Conservation (phyloP, 2,888 invertebrate genomes). For the Amphipyra berbera region DNA sequence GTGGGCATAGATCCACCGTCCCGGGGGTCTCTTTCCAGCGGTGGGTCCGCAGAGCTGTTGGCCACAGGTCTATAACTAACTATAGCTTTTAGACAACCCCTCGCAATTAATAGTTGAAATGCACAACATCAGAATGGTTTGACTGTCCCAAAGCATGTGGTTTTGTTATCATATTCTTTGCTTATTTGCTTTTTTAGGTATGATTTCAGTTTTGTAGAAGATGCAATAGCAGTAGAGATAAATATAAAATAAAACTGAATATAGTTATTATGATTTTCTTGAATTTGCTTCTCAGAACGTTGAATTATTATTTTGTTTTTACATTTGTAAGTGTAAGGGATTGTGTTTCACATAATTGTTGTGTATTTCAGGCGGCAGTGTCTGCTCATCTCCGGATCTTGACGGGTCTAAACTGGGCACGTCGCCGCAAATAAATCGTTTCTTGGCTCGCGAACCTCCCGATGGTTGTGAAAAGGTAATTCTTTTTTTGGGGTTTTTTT, state of each 20-base stretch:
- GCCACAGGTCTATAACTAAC: constrained; percentile 91
- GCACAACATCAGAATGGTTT: constrained; percentile 68
- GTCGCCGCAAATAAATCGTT: constrained; percentile 95
- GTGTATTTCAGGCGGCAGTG: constrained; percentile 91
- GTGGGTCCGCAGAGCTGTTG: constrained; percentile 90
- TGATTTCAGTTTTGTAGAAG: constrained; percentile 33
- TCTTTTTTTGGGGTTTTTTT: background rate
- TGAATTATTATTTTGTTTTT: constrained; percentile 18
- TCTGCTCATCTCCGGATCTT: constrained; percentile 94
- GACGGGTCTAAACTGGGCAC: constrained; percentile 93
- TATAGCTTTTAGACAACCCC: constrained; percentile 69
- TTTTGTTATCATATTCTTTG: constrained; percentile 49
- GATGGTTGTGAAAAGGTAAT: constrained; percentile 96
- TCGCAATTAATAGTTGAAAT: constrained; percentile 64
- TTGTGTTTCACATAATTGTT: constrained; percentile 23
- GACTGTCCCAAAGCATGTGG: constrained; percentile 67
- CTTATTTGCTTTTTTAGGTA: constrained; percentile 53
- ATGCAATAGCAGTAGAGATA: constrained; percentile 44
- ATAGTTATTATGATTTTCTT: constrained; percentile 30
- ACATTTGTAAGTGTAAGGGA: background rate
- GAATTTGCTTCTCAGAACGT: constrained; percentile 33
- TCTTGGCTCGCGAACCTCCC: constrained; percentile 96
- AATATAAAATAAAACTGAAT: constrained; percentile 19
- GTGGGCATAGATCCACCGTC: constrained; percentile 86
- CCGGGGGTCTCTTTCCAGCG: constrained; percentile 90